phyloP scores from a whole-genome alignment of 2,888 invertebrate genomes.

The Monoplex corrugatus region DNA sequence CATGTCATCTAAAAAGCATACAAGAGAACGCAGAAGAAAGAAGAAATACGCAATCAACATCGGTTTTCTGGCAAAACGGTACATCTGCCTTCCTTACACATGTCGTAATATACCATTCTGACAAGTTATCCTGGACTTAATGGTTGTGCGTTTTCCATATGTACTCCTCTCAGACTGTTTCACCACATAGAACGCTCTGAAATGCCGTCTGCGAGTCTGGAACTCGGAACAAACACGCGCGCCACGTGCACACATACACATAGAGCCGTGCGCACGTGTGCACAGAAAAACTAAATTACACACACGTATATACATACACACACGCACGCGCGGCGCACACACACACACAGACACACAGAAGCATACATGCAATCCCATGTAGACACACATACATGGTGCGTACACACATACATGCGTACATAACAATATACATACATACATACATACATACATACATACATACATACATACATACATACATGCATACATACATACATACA shows the following conservation, averaged over 20 bases:
- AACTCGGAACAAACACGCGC: background rate
- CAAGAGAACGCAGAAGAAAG: no score
- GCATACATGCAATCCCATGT: background rate
- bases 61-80: no score
- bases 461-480: background rate
- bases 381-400: background rate
- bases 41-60: no score
- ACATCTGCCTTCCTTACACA: no score
- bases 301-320: background rate
- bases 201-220: background rate
- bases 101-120: no score
- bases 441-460: background rate
- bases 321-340: background rate
- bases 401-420: background rate
- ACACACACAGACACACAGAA: background rate
- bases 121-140: no score
- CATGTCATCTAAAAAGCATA: no score
- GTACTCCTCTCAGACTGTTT: no score
- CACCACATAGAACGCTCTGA: no score
- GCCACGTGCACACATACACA: background rate
- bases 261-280: background rate
- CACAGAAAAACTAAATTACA: background rate
- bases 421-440: background rate
- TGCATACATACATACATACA: no score
- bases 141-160: no score